Evolutionary conservation across 2,113 vertebrate genomes (phyloP).

Genomic region (Anolis sagrei): DNA sequence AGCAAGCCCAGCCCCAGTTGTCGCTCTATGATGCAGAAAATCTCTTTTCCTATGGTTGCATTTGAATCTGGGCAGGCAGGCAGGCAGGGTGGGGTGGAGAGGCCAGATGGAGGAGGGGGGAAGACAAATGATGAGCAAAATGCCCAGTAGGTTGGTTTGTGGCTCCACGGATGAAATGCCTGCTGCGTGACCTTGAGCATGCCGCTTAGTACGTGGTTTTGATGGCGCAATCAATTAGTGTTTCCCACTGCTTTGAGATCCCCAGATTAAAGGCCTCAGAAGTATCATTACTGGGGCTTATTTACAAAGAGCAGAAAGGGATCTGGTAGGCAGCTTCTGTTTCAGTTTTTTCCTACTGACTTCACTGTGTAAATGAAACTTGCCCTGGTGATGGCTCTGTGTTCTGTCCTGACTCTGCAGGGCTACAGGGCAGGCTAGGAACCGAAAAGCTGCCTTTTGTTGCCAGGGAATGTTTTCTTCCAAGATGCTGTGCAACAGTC

Average conservation of each 20-base stretch:
- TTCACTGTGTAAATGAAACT: constrained; percentile 23
- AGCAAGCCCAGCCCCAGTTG: neutral
- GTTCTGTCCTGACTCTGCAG: neutral
- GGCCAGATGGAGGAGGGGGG: too few species aligned
- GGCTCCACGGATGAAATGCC: constrained; percentile 2
- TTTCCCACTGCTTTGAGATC: constrained; percentile 55
- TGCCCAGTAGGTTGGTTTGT: neutral
- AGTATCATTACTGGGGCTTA: constrained; percentile 19
- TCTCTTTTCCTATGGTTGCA: neutral
- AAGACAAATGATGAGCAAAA: constrained; percentile 7
- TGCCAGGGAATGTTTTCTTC: too few species aligned
- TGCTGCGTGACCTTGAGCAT: constrained; percentile 40
- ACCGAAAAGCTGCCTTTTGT: too few species aligned
- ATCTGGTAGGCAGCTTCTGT: constrained; percentile 34
- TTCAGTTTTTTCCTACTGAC: constrained; percentile 20
- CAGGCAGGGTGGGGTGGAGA: neutral
- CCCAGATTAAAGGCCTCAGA: constrained; percentile 29
- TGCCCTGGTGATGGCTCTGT: neutral
- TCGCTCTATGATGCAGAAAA: neutral
- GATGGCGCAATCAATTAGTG: constrained; percentile 31
- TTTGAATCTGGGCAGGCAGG: neutral
- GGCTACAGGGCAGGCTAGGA: too few species aligned
- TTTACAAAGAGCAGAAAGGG: constrained; percentile 30
- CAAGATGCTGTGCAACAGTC: too few species aligned
- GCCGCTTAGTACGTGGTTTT: neutral